Conservation (phyloP, 2,888 invertebrate species). For the Endomychus coccineus region DNA sequence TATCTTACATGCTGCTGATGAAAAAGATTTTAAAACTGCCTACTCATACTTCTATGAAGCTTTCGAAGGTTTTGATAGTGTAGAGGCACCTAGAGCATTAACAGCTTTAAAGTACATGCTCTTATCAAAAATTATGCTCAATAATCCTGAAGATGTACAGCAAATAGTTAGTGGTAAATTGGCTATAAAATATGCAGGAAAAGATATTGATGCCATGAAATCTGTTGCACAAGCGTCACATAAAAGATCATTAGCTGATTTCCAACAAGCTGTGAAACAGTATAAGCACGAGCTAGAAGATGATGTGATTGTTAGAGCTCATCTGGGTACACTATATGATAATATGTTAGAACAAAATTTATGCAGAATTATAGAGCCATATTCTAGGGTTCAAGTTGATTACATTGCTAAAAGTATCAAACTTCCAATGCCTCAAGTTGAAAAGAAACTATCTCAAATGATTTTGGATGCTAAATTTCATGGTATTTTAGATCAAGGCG, state of each 20-base stretch:
- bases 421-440: conserved; percentile 83
- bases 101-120: conserved; percentile 99
- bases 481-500: conserved; percentile 97
- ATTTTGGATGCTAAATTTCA: conserved; percentile 96
- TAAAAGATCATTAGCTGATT: conserved; percentile 93
- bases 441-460: conserved; percentile 99
- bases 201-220: conserved; percentile 96
- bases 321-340: conserved; percentile 93
- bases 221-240: conserved; percentile 94
- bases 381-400: conserved; percentile 90
- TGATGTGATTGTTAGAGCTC: conserved; percentile 94
- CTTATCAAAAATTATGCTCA: conserved; percentile 96
- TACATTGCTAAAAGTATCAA: conserved; percentile 89
- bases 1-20: conserved; percentile 98
- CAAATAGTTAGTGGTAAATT: conserved; percentile 94
- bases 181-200: conserved; percentile 92
- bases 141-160: conserved; percentile 92
- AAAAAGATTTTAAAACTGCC: conserved; percentile 98
- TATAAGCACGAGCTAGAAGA: conserved; percentile 87
- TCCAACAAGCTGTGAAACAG: conserved; percentile 80
- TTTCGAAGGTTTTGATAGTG: conserved; percentile 96
- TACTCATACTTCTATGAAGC: conserved; percentile 99
- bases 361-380: conserved; percentile 97
- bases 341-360: conserved; percentile 99
- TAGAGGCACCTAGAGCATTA: conserved; percentile 84